Percentiles rank a stretch among this genome's conserved stretches.
These are phyloP conservation scores for Rhinoderma darwinii DNA, from an alignment of 2,113 vertebrate genomes.

Conservation along the genomic window DNA sequence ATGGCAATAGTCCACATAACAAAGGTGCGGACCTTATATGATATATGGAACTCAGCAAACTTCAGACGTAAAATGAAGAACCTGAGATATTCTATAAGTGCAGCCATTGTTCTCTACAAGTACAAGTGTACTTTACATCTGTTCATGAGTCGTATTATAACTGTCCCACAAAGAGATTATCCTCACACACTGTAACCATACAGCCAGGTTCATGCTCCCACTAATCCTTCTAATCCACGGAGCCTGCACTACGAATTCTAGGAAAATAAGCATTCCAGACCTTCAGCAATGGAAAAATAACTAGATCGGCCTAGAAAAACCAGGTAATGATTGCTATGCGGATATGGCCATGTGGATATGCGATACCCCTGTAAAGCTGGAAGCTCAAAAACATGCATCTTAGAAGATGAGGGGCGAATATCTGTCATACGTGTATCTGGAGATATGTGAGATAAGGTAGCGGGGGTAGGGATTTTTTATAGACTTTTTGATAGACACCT, in stretches of 20 bases:
- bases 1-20: no score
- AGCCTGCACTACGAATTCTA: slow-evolving; percentile 12
- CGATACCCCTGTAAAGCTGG: background rate
- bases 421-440: background rate
- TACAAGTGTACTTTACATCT: slow-evolving; percentile 6
- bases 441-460: background rate
- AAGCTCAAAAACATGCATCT: background rate
- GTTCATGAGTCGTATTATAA: slow-evolving; percentile 21
- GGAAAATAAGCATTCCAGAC: background rate
- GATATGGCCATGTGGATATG: background rate
- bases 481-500: no score
- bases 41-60: no score
- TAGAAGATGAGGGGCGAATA: background rate
- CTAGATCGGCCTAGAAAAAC: background rate
- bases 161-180: slow-evolving; percentile 29
- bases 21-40: no score
- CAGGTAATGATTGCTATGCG: background rate
- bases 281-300: background rate
- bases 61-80: background rate
- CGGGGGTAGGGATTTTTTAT: background rate
- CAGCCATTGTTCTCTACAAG: background rate
- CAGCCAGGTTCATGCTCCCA: slow-evolving; percentile 5
- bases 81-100: background rate
- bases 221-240: slow-evolving; percentile 19
- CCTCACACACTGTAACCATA: slow-evolving; percentile 28